These are phyloP conservation scores for Limnephilus lunatus DNA, from an alignment of 2,888 invertebrate species.

Conservation along the genomic window DNA sequence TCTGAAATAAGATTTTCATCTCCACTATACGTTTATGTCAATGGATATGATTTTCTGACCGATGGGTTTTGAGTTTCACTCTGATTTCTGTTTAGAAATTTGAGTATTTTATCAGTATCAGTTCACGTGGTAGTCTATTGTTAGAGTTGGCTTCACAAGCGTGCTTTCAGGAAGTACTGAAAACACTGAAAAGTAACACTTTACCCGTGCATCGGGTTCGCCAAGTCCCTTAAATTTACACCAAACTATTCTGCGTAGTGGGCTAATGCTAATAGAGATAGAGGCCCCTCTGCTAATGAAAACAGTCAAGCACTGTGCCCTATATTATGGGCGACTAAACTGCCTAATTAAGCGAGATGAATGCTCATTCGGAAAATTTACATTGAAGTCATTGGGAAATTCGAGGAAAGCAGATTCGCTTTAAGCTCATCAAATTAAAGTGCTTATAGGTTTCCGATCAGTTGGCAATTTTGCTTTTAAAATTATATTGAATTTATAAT, in stretches of 20 bases:
- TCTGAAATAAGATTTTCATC: too few relatives aligned
- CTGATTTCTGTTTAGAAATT: background rate
- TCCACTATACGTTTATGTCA: too few relatives aligned
- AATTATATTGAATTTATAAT: background rate
- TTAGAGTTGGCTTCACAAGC: background rate
- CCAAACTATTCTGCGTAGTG: slow-evolving; percentile 51
- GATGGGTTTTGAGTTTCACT: background rate
- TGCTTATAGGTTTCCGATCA: background rate
- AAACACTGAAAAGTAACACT: background rate
- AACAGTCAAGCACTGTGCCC: slow-evolving; percentile 37
- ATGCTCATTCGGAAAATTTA: slow-evolving; percentile 34
- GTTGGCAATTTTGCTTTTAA: background rate
- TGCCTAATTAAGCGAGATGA: slow-evolving; percentile 59
- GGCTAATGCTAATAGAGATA: slow-evolving; percentile 24
- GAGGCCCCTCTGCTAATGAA: slow-evolving; percentile 42
- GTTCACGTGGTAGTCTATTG: background rate
- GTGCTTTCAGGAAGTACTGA: background rate
- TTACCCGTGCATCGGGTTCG: background rate
- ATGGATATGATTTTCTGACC: background rate
- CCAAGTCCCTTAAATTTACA: background rate
- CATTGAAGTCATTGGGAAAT: background rate
- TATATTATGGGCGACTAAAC: background rate
- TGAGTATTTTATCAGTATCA: background rate
- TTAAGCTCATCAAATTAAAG: background rate
- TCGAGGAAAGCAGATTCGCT: background rate